Conservation (phyloP, 2,113 vertebrate species). For the Thymallus thymallus region DNA sequence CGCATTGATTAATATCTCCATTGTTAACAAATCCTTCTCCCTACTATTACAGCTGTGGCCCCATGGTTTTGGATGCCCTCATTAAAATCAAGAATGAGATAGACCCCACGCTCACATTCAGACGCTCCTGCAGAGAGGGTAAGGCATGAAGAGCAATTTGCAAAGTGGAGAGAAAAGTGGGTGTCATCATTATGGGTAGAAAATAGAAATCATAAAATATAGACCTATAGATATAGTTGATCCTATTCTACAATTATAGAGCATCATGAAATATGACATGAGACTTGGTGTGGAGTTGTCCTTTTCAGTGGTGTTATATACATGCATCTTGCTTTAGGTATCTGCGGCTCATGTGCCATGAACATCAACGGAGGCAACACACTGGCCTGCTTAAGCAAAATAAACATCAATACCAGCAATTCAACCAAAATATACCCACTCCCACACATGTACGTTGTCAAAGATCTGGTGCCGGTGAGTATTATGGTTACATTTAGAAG, state of each 20-base stretch:
- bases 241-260: no score
- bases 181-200: no score
- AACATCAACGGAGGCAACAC: constrained; percentile 95
- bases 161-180: constrained; percentile 25
- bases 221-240: no score
- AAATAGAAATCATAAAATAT: no score
- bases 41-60: constrained; percentile 80
- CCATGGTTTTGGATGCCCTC: constrained; percentile 93
- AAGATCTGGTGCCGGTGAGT: constrained; percentile 95
- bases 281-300: no score
- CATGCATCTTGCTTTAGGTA: constrained; percentile 71
- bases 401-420: constrained; percentile 81
- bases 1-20: no score
- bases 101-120: constrained; percentile 91
- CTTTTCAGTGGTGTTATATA: not conserved
- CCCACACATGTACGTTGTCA: constrained; percentile 88
- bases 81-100: constrained; percentile 98
- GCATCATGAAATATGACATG: no score
- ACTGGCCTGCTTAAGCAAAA: constrained; percentile 86
- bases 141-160: no score
- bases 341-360: constrained; percentile 97
- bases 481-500: not conserved
- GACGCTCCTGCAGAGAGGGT: constrained; percentile 96
- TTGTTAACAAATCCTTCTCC: not conserved
- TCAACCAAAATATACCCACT: constrained; percentile 91